Conservation (phyloP, 2,888 invertebrate genomes). For the Siphlonurus alternatus region DNA sequence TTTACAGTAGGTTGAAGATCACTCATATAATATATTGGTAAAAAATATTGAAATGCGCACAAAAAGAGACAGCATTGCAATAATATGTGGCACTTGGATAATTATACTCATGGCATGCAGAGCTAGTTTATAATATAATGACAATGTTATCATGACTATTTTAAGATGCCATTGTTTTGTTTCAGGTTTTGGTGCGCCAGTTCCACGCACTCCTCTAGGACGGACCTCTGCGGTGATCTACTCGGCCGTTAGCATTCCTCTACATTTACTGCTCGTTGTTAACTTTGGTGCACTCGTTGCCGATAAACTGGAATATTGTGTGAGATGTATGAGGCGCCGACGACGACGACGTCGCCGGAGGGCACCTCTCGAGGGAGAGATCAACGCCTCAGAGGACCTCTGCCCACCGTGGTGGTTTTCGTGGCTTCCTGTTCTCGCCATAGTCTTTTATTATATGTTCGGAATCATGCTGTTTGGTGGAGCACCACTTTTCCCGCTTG, state of each 20-base stretch:
- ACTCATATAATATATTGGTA: no score
- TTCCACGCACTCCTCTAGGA: conserved; percentile 45
- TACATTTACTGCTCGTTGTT: conserved; percentile 42
- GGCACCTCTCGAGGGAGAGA: conserved; percentile 23
- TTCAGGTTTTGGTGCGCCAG: conserved; percentile 53
- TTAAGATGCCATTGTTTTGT: no score
- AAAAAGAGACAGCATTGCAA: no score
- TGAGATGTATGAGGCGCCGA: conserved; percentile 14
- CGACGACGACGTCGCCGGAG: conserved; percentile 15
- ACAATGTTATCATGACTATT: no score
- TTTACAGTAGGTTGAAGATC: no score
- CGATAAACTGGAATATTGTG: conserved; percentile 15
- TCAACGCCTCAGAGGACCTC: conserved; percentile 22
- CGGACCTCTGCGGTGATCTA: conserved; percentile 43
- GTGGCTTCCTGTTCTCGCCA: conserved; percentile 28
- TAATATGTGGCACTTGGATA: no score
- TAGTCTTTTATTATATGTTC: conserved; percentile 35
- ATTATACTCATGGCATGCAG: no score
- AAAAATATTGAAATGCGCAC: no score
- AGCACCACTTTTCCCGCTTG: conserved; percentile 44
- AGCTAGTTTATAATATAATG: no score
- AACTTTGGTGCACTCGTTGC: conserved; percentile 36
- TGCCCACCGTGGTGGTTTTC: conserved; percentile 13
- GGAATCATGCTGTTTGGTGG: conserved; percentile 38
- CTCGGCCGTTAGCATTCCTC: conserved; percentile 46